Base-by-base conservation (phyloP, 1,140 invertebrate species). In the Phocides pigmalion region DNA sequence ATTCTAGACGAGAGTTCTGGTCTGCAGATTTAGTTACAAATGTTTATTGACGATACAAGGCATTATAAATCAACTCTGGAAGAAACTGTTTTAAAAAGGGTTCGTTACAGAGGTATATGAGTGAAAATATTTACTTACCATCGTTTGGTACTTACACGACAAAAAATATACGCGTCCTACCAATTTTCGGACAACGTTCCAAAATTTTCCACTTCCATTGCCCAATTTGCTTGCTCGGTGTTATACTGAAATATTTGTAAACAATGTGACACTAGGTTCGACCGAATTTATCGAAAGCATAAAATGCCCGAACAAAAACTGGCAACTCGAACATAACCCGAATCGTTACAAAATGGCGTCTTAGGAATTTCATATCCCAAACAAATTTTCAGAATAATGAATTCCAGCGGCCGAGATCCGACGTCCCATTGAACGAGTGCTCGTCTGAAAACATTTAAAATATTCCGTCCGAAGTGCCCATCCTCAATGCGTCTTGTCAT, bases 331-430 rank as follows among this genome's bases (percentile, higher is more conserved):
- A 61, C 32, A 73, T 75, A 71, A 64, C 66, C 46, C 41, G 54
- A 74, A 74, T 72, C 68, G 62, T 74, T 77, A 17, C 50, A 68
- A 72, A 78, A 66, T 64, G 68, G 68, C 65, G 64, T 74, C 73
- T 78, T 70, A 74, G 72, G 79, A 82, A 82, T 82, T 82, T 82
- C 79, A 82, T 82, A 82, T 82, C 71, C 69, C 72, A 80, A 80
- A 82, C 77, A 76, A 78, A 80, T 73, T 82, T 80, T 66, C 51
- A 62, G 58, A 64, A 66, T 74, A 75, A 78, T 74, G 73, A 78
- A 82, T 82, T 80, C 73, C 75, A 44, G 63, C 37, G 59, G 53
- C 63, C 59, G 70, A 72, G 39, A 66, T 37, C 53, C 54, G 47
- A 47, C 49, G 42, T 51, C 53, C 66, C 42, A 66, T 64, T 66